phyloP scores from a whole-genome alignment of 2,797 vertebrate genomes.

The Sardinella longiceps region DNA sequence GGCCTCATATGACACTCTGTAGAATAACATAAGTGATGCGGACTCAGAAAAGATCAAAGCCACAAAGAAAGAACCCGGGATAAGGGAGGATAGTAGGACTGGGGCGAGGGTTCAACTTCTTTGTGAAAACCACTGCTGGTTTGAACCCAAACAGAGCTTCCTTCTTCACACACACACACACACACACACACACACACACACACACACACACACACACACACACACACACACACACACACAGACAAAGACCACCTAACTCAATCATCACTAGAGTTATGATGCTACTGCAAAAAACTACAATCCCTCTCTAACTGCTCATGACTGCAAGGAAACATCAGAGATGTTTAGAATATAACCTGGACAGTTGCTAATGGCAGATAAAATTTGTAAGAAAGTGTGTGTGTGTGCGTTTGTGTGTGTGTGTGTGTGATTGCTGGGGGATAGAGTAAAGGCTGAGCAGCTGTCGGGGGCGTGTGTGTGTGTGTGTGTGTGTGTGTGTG shows the following conservation, averaged over 20 bases:
- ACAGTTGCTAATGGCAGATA: not conserved
- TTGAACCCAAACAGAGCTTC: conserved; percentile 30
- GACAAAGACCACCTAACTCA: not conserved
- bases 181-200: not conserved
- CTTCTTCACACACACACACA: not conserved
- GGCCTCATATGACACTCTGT: conserved; percentile 39
- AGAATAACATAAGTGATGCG: conserved; percentile 52
- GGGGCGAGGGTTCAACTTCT: conserved; percentile 46
- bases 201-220: not conserved
- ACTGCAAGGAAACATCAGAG: not conserved
- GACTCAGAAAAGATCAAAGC: conserved; percentile 30
- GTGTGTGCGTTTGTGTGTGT: not conserved
- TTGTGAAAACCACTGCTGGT: conserved; percentile 60
- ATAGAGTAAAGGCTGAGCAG: not conserved
- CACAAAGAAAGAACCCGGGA: conserved; percentile 59
- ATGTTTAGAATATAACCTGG: not conserved
- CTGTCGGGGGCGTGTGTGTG: not conserved
- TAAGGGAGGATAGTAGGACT: conserved; percentile 32
- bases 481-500: not conserved
- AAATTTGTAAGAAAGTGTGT: not conserved
- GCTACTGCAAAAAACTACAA: not conserved
- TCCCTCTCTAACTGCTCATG: not conserved
- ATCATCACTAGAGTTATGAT: not conserved
- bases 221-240: not conserved
- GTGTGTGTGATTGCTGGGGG: not conserved